Conservation (phyloP, 2,113 vertebrate genomes). For the Pomatostomus ruficeps region DNA sequence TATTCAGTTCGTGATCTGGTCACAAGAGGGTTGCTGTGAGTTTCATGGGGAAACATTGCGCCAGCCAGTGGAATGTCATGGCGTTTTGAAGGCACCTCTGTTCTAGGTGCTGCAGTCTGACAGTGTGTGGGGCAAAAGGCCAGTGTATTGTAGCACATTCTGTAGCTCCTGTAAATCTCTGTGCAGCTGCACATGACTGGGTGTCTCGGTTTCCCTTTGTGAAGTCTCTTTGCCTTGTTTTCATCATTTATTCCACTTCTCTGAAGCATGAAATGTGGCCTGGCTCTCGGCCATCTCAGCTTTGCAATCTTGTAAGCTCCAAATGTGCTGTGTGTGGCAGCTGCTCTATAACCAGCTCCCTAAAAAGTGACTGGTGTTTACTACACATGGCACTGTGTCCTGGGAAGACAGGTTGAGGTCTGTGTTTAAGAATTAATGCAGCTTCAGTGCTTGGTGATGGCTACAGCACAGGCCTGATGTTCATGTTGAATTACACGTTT, state of each 20-base stretch:
- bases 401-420: not conserved
- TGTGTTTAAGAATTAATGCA: not conserved
- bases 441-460: not conserved
- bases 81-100: conserved; percentile 6
- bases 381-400: not conserved
- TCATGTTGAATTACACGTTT: not conserved
- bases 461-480: not conserved
- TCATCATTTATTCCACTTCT: conserved; percentile 59
- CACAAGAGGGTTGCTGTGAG: not conserved
- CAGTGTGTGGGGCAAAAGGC: conserved; percentile 39
- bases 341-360: not conserved
- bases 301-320: conserved; percentile 47
- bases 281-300: conserved; percentile 48
- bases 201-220: conserved; percentile 49
- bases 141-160: conserved; percentile 54
- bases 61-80: not conserved
- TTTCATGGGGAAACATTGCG: not conserved
- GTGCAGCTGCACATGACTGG: conserved; percentile 48
- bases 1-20: not conserved
- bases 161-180: conserved; percentile 55
- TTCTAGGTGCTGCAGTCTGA: not conserved
- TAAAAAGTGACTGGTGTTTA: not conserved
- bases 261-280: conserved; percentile 61
- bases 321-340: conserved; percentile 57
- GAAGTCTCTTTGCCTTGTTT: conserved; percentile 49